Evolutionary conservation across 2,888 invertebrate species (phyloP).

Genomic region (Diadromus collaris): DNA sequence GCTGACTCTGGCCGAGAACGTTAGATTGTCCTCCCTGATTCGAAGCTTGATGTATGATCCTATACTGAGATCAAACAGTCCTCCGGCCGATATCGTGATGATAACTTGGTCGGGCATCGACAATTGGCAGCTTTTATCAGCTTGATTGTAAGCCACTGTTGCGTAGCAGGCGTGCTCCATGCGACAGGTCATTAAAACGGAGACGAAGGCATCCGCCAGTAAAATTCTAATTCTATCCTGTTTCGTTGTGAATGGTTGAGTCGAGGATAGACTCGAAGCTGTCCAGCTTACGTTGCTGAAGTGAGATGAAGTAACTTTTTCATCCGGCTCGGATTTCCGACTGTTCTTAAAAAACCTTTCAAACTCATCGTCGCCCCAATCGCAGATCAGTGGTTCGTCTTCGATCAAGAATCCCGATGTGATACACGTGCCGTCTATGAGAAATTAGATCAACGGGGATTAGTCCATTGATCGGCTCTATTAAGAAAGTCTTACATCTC

Average conservation of each 20-base stretch:
- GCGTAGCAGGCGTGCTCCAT: slow-evolving; percentile 82
- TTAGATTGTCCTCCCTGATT: slow-evolving; percentile 33
- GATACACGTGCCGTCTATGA: slow-evolving; percentile 74
- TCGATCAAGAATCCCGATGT: slow-evolving; percentile 70
- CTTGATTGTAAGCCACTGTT: slow-evolving; percentile 80
- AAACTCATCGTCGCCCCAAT: slow-evolving; percentile 74
- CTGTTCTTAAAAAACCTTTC: slow-evolving; percentile 62
- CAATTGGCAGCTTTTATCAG: slow-evolving; percentile 70
- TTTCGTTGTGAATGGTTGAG: slow-evolving; percentile 37
- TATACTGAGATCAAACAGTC: slow-evolving; percentile 56
- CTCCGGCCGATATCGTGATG: slow-evolving; percentile 67
- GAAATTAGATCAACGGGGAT: slow-evolving; percentile 2
- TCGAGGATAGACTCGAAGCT: slow-evolving; percentile 46
- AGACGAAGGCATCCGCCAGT: slow-evolving; percentile 73
- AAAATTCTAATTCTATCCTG: slow-evolving; percentile 62
- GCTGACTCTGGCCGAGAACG: slow-evolving; percentile 24
- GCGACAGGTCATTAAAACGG: slow-evolving; percentile 71
- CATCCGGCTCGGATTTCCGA: slow-evolving; percentile 25
- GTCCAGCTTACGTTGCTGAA: slow-evolving; percentile 25
- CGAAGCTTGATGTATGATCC: slow-evolving; percentile 32
- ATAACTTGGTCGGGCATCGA: slow-evolving; percentile 71
- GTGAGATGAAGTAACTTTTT: slow-evolving; percentile 32
- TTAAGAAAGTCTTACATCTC: neutral
- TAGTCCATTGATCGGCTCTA: neutral
- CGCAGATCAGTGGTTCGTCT: slow-evolving; percentile 68